phyloP scores from a whole-genome alignment of 2,113 vertebrate species.

The Pomatorhinus ruficollis region DNA sequence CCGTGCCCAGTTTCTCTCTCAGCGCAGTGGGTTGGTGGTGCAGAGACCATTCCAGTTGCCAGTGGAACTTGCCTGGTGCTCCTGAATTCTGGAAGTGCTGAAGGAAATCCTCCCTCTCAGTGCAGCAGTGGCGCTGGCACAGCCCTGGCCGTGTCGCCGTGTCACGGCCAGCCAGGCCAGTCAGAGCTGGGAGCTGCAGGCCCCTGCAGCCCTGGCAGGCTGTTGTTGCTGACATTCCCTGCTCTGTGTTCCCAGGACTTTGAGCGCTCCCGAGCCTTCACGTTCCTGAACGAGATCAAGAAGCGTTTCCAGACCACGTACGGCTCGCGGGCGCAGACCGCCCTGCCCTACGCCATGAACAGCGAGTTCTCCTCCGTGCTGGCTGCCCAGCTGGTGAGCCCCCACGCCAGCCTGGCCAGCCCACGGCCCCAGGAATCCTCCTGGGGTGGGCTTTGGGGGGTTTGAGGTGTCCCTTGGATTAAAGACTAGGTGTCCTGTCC shows the following conservation, averaged over 20 bases:
- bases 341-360: constrained; percentile 98
- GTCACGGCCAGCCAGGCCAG: not conserved
- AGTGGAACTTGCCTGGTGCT: fast-evolving
- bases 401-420: too few species aligned
- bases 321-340: constrained; percentile 93
- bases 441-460: fast-evolving
- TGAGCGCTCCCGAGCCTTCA: constrained; percentile 94
- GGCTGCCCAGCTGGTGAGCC: constrained; percentile 91
- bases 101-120: not conserved
- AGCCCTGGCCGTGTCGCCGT: not conserved
- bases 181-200: not conserved
- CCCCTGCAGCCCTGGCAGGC: not conserved
- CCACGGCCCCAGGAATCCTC: too few species aligned
- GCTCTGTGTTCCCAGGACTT: constrained; percentile 82
- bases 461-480: not conserved
- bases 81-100: not conserved
- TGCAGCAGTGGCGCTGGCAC: not conserved
- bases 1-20: not conserved
- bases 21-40: not conserved
- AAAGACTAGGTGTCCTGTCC: not conserved
- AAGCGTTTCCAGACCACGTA: constrained; percentile 98
- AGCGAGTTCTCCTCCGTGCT: constrained; percentile 96
- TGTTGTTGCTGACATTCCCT: fast-evolving
- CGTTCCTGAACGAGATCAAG: constrained; percentile 93
- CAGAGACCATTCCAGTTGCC: not conserved